These are phyloP conservation scores for Nettapus auritus DNA, from an alignment of 2,113 vertebrate genomes.

Conservation along the genomic window DNA sequence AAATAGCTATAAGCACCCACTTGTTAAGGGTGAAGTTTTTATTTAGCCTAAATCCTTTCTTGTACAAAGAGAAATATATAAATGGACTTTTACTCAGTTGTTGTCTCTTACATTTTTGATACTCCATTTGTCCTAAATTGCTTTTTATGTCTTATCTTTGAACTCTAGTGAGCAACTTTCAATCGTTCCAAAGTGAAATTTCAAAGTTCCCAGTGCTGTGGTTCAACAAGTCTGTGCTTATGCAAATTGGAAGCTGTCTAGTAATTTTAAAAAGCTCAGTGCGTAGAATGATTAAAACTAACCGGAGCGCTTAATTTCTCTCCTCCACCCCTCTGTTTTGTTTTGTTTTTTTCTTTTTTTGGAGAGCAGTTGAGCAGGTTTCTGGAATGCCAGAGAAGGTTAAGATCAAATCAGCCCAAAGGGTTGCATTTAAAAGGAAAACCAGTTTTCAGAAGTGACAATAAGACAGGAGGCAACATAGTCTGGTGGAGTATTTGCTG, in stretches of 20 bases:
- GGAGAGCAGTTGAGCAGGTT: slow-evolving; percentile 60
- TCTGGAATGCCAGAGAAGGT: slow-evolving; percentile 50
- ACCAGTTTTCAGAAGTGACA: slow-evolving; percentile 1
- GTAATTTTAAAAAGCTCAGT: slow-evolving; percentile 58
- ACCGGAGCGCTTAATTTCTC: slow-evolving; percentile 71
- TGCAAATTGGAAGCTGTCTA: slow-evolving; percentile 56
- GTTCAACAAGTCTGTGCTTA: slow-evolving; percentile 44
- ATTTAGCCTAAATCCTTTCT: background rate
- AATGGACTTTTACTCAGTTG: slow-evolving; percentile 17
- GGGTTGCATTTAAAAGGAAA: slow-evolving; percentile 10
- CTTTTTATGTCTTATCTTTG: slow-evolving; percentile 51
- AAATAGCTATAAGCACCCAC: background rate
- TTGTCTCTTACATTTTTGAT: background rate
- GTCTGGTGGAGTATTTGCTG: background rate
- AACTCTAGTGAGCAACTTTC: slow-evolving; percentile 31
- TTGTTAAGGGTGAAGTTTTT: background rate
- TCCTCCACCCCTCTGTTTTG: slow-evolving; percentile 45
- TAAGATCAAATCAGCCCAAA: slow-evolving; percentile 48
- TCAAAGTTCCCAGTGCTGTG: background rate
- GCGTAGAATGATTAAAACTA: slow-evolving; percentile 63
- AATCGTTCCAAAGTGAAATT: slow-evolving; percentile 27
- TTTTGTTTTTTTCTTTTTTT: slow-evolving; percentile 70
- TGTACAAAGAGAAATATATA: background rate
- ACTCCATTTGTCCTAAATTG: slow-evolving; percentile 35
- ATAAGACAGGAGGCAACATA: background rate